Base-by-base conservation (phyloP, 2,888 invertebrate species). In the Cylindroiulus punctatus region DNA sequence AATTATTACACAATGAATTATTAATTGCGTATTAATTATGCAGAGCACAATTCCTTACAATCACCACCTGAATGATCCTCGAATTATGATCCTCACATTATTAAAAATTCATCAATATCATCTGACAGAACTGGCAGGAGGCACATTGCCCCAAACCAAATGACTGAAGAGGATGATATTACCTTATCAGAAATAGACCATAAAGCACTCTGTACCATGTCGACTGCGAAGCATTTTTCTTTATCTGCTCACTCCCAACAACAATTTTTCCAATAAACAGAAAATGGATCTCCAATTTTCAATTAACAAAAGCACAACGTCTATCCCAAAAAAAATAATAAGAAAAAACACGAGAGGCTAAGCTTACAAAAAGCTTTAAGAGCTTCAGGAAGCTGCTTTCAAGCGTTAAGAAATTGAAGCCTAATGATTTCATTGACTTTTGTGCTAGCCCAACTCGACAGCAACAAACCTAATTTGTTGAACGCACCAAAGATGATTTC, bases 331-430 rank as follows among this genome's bases (percentile, higher is more conserved):
- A 47, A n/a, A n/a, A n/a, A n/a, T n/a, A n/a, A n/a, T n/a, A n/a
- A n/a, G n/a, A n/a, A n/a, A 36, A 36, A 52, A 12, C n/a, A n/a
- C n/a, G 52, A 47, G 17, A 52, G n/a, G 52, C 19, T 36, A 36
- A 36, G 36, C 36, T 52, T 52, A 52, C 52, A n/a, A 52, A 52
- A 52, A 52, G 52, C 52, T 7, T 1, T n/a, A 52, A 52, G n/a
- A 52, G 52, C 52, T 52, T 52, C n/a, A 52, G n/a, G 52, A 52
- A 52, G 52, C n/a, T n/a, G 52, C 52, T 52, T 52, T 52, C 17
- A 52, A 52, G 52, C 52, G 52, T 52, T 52, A 52, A 52, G 52
- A 52, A 52, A 52, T n/a, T 52, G 52, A 52, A 52, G 52, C 52
- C n/a, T 52, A 52, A 52, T 52, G 52, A 52, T 52, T 52, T 52